Conservation (phyloP, 1,140 invertebrate genomes). For the Solenopsis invicta region DNA sequence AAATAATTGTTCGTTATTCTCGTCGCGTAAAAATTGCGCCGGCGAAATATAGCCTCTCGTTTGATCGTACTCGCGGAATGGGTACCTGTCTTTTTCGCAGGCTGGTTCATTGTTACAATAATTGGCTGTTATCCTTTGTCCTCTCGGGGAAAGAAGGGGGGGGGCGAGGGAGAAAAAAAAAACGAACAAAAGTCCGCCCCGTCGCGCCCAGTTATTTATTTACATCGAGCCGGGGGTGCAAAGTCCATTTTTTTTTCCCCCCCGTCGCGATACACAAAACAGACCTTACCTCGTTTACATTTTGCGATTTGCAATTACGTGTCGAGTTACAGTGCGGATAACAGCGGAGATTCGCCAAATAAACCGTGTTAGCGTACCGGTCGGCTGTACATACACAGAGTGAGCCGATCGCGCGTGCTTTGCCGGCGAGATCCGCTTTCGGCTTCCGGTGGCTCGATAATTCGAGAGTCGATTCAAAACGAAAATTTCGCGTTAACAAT, state of each 20-base stretch:
- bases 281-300: constrained; percentile 10
- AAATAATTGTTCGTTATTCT: constrained; percentile 51
- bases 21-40: constrained; percentile 28
- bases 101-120: constrained; percentile 48
- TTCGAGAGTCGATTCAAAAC: not conserved
- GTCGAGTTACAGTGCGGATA: not conserved
- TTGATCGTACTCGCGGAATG: constrained; percentile 35
- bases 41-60: not conserved
- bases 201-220: constrained; percentile 33
- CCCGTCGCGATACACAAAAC: not conserved
- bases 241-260: constrained; percentile 26
- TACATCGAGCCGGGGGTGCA: not conserved
- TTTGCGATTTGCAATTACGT: not conserved
- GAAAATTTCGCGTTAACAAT: not conserved
- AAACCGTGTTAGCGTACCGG: not conserved
- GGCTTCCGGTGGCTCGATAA: not conserved
- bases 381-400: not conserved
- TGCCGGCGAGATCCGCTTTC: not conserved
- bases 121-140: constrained; percentile 61
- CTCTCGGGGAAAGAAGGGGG: constrained; percentile 13
- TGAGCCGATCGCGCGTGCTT: not conserved
- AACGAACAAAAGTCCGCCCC: not conserved
- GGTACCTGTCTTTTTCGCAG: constrained; percentile 29
- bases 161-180: too few species aligned
- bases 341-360: not conserved